Evolutionary conservation across 2,888 invertebrate genomes (phyloP).

Genomic region (Trachelus stipa): DNA sequence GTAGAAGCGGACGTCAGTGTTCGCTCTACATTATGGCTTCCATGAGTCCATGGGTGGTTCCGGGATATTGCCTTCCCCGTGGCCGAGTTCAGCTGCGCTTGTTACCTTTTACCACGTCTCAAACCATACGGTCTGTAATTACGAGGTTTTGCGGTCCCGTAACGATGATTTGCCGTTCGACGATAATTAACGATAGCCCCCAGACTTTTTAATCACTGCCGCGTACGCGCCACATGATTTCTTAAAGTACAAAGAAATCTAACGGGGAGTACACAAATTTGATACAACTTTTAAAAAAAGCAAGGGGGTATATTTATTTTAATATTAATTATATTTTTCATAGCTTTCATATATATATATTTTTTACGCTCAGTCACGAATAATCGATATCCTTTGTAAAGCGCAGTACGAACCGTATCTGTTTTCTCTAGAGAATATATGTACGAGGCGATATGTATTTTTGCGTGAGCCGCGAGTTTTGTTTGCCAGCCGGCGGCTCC

Average conservation of each 20-base stretch:
- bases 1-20: conserved; percentile 18
- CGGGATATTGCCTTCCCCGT: conserved; percentile 52
- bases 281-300: too few relatives aligned
- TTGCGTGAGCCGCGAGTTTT: conserved; percentile 36
- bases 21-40: conserved; percentile 59
- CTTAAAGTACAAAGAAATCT: not conserved
- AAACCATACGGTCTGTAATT: conserved; percentile 55
- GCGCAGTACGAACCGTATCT: not conserved
- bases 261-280: not conserved
- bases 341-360: not conserved
- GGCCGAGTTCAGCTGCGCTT: conserved; percentile 47
- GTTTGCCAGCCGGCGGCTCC: conserved; percentile 48
- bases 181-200: conserved; percentile 4
- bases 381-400: not conserved
- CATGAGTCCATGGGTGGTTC: conserved; percentile 57
- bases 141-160: conserved; percentile 40
- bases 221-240: not conserved
- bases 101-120: conserved; percentile 29
- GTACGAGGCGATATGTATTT: conserved; percentile 45
- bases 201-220: not conserved
- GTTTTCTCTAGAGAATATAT: not conserved
- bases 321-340: not conserved
- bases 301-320: too few relatives aligned
- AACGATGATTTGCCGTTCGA: conserved; percentile 29
- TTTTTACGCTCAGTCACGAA: not conserved